These are phyloP conservation scores for Oegoconia quadripuncta DNA, from an alignment of 2,888 invertebrate genomes.

Conservation along the genomic window DNA sequence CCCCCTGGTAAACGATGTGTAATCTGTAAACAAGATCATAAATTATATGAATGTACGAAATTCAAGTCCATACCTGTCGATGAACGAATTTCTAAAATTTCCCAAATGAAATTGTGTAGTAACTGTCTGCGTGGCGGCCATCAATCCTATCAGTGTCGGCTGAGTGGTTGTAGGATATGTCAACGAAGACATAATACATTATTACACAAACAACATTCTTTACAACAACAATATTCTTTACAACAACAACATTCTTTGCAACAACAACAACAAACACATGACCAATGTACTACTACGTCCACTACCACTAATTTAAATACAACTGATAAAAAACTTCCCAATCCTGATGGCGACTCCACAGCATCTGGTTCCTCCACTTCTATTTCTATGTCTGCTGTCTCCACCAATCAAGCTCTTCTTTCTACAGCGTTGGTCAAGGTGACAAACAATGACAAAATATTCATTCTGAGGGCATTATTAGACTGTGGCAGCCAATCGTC, in stretches of 20 bases:
- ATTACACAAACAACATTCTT: not conserved
- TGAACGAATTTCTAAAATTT: constrained; percentile 4
- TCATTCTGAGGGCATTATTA: not conserved
- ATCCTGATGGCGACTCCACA: too few species aligned
- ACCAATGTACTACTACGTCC: too few species aligned
- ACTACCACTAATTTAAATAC: too few species aligned
- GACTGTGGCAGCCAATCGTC: too few species aligned
- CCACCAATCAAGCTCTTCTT: constrained; percentile 3
- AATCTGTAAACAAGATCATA: constrained; percentile 4
- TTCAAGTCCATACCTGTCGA: constrained; percentile 10
- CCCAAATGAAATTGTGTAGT: constrained; percentile 5
- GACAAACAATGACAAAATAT: not conserved
- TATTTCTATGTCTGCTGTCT: not conserved
- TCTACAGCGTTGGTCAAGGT: constrained; percentile 1
- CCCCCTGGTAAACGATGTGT: not conserved
- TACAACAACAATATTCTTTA: too few species aligned
- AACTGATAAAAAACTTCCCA: too few species aligned
- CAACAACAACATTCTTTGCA: too few species aligned
- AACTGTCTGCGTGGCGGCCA: not conserved
- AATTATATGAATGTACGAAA: constrained; percentile 8
- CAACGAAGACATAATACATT: not conserved
- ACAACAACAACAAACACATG: too few species aligned
- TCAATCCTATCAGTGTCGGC: constrained; percentile 1
- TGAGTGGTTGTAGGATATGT: not conserved
- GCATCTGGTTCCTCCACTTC: not conserved